Conservation (phyloP, 2,797 vertebrate species). For the Argyrosomus regius region DNA sequence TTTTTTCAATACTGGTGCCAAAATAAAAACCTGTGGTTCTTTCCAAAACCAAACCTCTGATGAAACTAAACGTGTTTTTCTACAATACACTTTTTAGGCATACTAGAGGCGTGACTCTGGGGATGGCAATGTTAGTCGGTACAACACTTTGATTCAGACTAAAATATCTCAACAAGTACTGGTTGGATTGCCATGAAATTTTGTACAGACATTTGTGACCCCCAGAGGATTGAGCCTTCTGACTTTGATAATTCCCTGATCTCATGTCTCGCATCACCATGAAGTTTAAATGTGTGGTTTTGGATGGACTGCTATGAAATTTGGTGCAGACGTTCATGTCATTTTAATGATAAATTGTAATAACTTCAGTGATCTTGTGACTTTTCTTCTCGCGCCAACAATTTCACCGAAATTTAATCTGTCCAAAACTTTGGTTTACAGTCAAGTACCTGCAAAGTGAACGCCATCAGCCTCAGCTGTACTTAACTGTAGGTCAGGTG, state of each 20-base stretch:
- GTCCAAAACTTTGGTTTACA: no score
- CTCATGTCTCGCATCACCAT: background rate
- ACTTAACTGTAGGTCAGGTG: no score
- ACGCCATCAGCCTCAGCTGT: background rate
- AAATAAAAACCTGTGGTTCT: background rate
- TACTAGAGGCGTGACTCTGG: background rate
- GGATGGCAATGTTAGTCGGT: background rate
- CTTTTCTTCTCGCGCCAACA: no score
- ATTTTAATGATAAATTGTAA: no score
- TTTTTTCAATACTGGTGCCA: no score
- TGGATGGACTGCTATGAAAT: background rate
- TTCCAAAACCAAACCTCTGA: background rate
- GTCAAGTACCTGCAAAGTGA: background rate
- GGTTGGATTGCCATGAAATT: background rate
- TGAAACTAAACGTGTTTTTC: background rate
- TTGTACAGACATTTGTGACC: background rate
- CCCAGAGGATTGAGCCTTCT: background rate
- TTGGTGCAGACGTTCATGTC: no score
- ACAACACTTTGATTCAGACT: background rate
- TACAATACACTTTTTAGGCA: background rate
- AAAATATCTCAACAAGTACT: constrained; percentile 1
- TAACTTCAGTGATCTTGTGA: no score
- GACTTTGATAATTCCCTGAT: background rate
- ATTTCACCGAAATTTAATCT: no score
- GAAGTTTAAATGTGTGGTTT: background rate